Percentiles rank a stretch among this genome's conserved stretches.
phyloP scores from a whole-genome alignment of 2,888 invertebrate species.

The Hoplodrina blanda region DNA sequence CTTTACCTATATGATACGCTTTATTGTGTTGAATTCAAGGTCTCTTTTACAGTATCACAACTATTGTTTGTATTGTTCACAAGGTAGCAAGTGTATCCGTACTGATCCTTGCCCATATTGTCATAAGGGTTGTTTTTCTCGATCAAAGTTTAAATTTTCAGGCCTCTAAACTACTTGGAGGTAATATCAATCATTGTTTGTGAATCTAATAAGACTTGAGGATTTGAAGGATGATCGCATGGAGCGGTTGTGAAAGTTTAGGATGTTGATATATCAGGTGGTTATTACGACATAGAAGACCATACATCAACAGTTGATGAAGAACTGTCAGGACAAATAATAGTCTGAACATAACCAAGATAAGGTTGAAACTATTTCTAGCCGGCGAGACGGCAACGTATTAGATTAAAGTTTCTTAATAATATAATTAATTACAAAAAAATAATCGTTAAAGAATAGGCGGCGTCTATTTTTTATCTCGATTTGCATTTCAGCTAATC shows the following conservation, averaged over 20 bases:
- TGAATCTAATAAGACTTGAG: constrained; percentile 81
- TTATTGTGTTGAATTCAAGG: neutral
- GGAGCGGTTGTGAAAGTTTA: constrained; percentile 70
- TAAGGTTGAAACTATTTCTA: neutral
- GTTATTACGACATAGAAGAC: neutral
- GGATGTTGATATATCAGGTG: constrained; percentile 64
- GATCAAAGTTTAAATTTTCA: constrained; percentile 35
- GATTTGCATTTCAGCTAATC: too few relatives aligned
- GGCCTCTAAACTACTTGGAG: constrained; percentile 63
- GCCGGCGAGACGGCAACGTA: neutral
- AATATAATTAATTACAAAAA: neutral
- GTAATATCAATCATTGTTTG: constrained; percentile 82
- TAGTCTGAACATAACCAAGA: neutral
- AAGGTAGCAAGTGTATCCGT: neutral
- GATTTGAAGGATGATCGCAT: constrained; percentile 76
- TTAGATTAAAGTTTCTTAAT: too few relatives aligned
- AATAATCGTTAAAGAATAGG: neutral
- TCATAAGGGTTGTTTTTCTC: constrained; percentile 36
- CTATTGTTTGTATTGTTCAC: neutral
- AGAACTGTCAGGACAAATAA: neutral
- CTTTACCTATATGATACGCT: neutral
- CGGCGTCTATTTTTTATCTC: too few relatives aligned
- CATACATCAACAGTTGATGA: neutral
- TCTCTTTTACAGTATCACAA: constrained; percentile 20
- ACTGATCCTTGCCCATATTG: constrained; percentile 30